These are phyloP conservation scores for Osmoderma eremita DNA, from an alignment of 2,888 invertebrate genomes.

Conservation along the genomic window DNA sequence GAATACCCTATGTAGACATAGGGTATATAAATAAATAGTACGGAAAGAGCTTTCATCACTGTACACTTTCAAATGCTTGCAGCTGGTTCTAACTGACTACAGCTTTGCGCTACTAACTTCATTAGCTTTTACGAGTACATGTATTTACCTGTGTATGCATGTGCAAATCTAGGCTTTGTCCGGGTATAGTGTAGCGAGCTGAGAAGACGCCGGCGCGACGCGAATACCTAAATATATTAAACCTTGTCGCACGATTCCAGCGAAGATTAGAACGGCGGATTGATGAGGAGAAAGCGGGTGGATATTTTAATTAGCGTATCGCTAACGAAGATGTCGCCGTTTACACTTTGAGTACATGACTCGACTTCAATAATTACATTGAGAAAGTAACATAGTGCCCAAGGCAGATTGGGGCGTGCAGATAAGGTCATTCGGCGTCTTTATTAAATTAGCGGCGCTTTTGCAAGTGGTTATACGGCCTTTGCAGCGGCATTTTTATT, in stretches of 20 bases:
- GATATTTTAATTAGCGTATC: conserved; percentile 20
- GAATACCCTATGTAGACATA: too few relatives aligned
- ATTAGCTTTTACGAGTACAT: conserved; percentile 6
- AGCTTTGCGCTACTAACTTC: background rate
- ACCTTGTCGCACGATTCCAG: conserved; percentile 9
- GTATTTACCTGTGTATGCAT: background rate
- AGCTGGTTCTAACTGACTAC: too few relatives aligned
- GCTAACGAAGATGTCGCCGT: conserved; percentile 16
- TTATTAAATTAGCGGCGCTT: background rate
- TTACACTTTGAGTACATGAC: conserved; percentile 14
- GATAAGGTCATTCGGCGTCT: background rate
- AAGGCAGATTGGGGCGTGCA: background rate
- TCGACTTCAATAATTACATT: background rate
- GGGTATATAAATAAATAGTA: too few relatives aligned
- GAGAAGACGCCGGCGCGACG: background rate
- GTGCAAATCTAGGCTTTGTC: background rate
- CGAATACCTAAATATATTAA: background rate
- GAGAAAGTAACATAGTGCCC: background rate
- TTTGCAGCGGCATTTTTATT: background rate
- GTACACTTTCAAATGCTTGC: too few relatives aligned
- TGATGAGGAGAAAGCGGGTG: background rate
- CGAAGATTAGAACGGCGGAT: background rate
- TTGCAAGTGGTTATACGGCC: background rate
- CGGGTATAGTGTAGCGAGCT: background rate
- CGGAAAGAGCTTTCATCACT: too few relatives aligned